phyloP scores from a whole-genome alignment of 2,888 invertebrate species.

The Drosophila infuscata region DNA sequence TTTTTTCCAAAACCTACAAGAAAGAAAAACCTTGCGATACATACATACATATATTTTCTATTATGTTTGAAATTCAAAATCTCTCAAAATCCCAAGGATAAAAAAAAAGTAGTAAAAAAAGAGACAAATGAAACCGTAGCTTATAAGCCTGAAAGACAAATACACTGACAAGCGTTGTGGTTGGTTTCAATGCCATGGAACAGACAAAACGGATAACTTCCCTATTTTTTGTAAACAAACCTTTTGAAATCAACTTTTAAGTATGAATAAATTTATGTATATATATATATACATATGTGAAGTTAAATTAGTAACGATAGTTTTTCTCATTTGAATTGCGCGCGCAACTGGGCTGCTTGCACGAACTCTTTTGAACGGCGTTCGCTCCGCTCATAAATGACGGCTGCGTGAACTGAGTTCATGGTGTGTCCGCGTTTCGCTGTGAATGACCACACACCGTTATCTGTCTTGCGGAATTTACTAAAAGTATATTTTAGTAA shows the following conservation, averaged over 20 bases:
- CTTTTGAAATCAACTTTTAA: conserved; percentile 71
- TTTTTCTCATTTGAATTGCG: conserved; percentile 39
- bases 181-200: conserved; percentile 65
- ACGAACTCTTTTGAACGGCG: conserved; percentile 21
- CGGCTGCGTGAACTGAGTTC: conserved; percentile 34
- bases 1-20: conserved; percentile 46
- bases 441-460: conserved; percentile 52
- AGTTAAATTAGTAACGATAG: conserved; percentile 27
- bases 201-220: conserved; percentile 52
- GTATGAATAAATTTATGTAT: conserved; percentile 65
- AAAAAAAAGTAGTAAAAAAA: conserved; percentile 22
- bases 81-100: conserved; percentile 57
- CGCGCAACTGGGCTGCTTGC: conserved; percentile 28
- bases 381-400: conserved; percentile 16
- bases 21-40: conserved; percentile 22
- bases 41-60: conserved; percentile 37
- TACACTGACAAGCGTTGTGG: conserved; percentile 63
- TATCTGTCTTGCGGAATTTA: conserved; percentile 39
- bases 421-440: conserved; percentile 33
- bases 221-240: conserved; percentile 74
- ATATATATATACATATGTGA: conserved; percentile 9
- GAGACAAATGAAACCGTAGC: conserved; percentile 36
- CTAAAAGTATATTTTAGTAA: conserved; percentile 14
- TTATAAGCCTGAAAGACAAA: conserved; percentile 59
- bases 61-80: conserved; percentile 45